Conservation (phyloP, 2,113 vertebrate species). For the Pachypanchax playfairii region DNA sequence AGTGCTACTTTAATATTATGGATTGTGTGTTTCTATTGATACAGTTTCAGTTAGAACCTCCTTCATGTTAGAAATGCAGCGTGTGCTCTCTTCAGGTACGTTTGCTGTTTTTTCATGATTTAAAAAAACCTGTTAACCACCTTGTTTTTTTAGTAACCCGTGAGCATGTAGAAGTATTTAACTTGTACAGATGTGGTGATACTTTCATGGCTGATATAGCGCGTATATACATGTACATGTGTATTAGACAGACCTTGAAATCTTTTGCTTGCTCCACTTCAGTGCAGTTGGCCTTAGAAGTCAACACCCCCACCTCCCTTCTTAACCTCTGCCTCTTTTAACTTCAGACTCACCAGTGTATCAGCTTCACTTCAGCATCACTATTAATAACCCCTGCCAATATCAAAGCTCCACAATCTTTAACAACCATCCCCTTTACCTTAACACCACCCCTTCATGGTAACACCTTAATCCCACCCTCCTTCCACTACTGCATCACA, state of each 20-base stretch:
- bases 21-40: too few relatives aligned
- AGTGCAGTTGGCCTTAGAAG: neutral
- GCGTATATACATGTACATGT: neutral
- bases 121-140: too few relatives aligned
- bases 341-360: constrained; percentile 11
- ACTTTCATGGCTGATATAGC: neutral
- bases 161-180: neutral
- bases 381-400: constrained; percentile 29
- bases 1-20: too few relatives aligned
- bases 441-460: constrained; percentile 65
- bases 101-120: too few relatives aligned
- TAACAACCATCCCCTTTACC: constrained; percentile 54
- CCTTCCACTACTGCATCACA: neutral
- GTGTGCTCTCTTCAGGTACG: too few relatives aligned
- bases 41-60: too few relatives aligned
- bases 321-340: constrained; percentile 20
- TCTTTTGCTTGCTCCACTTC: neutral
- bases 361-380: constrained; percentile 10
- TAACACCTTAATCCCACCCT: constrained; percentile 70
- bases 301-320: neutral
- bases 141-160: too few relatives aligned
- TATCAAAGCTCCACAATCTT: constrained; percentile 43
- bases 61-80: too few relatives aligned
- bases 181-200: neutral
- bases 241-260: neutral